Base-by-base conservation (phyloP, 2,888 invertebrate species). In the Drosophila nigricruria region DNA sequence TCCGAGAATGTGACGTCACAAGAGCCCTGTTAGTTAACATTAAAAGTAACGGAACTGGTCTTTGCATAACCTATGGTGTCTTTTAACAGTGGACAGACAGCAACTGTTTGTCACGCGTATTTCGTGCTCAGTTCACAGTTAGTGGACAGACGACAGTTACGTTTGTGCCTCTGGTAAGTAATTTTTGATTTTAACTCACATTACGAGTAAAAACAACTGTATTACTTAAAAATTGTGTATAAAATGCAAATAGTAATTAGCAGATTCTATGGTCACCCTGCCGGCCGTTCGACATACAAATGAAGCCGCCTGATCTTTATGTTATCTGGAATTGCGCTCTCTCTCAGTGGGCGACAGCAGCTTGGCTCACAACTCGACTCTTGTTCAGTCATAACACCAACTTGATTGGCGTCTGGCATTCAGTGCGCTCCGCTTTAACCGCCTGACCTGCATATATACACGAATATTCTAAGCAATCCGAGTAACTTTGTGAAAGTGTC, bases 311-410 rank as follows among this genome's bases (percentile, higher is more conserved):
- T 38, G 40, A 34, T 25, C n/a, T n/a, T 30, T 30, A 56, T 60
- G 73, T 77, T 75, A 77, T 75, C 75, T 77, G 52, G 30, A 43
- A 73, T 27, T 9, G 18, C 23, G 52, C 67, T 73, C 72, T 70
- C 71, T 40, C 45, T 25, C n/a, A n/a, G 27, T 32, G 45, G 38
- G 56, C 18, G 4, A 27, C 34, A 30, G 23, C 32, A 27, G 58
- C 64, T 50, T 30, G 20, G 50, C 53, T 53, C 57, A 38, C n/a
- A 54, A 18, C 52, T 53, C 18, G 49, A 54, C n/a, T n/a, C n/a
- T 27, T 40, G 64, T 36, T 69, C 73, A 76, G 72, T 76, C 42
- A 40, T 60, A 49, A 57, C 25, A 43, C 34, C 14, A 50, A 70
- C 56, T 60, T 56, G 73, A n/a, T 38, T 38, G 50, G 47, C 32